Base-by-base conservation (phyloP, 1,140 invertebrate genomes). In the Mylabris phalerata region DNA sequence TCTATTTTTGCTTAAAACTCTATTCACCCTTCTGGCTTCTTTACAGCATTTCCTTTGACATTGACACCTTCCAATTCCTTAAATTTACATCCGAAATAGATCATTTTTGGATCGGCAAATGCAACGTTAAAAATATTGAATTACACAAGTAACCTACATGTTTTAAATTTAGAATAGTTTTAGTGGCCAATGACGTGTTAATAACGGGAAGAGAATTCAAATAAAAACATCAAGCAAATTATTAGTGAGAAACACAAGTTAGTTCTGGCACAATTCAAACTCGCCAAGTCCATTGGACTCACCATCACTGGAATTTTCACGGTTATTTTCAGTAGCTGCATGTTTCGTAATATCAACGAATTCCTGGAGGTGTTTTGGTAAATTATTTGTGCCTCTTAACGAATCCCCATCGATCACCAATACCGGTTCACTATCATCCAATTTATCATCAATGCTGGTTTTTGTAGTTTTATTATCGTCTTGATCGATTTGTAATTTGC, bases 291-390 rank as follows among this genome's bases (percentile, higher is more conserved):
- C 32, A 32, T 5, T 32, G 32, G 32, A 32, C 79, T 79, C 76
- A 79, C 77, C 75, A 67, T 75, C 71, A 43, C 75, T 73, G 58
- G 74, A 73, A 67, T 79, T 77, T 57, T 71, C 67, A 32, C 7
- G 7, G 32, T 32, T 32, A 32, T 32, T 32, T 32, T 32, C 32
- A 32, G 32, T 7, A 7, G 32, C 32, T 3, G 73, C 69, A 10
- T 75, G 66, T 56, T 63, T 64, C 32, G 84, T 80, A 69, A 86
- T 82, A 59, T 77, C 77, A 50, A 86, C 78, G 65, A 88, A 86
- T 65, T 90, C 88, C 63, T 83, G 80, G 55, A 91, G 75, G 73
- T 90, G 89, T 61, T 79, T 83, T 0, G 89, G 88, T 32, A 90
- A 73, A 40, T 80, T 79, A 55, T 48, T 44, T 42, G 78, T 77